Evolutionary conservation across 2,797 vertebrate genomes (phyloP).

Genomic region (Phaenicophaeus curvirostris): DNA sequence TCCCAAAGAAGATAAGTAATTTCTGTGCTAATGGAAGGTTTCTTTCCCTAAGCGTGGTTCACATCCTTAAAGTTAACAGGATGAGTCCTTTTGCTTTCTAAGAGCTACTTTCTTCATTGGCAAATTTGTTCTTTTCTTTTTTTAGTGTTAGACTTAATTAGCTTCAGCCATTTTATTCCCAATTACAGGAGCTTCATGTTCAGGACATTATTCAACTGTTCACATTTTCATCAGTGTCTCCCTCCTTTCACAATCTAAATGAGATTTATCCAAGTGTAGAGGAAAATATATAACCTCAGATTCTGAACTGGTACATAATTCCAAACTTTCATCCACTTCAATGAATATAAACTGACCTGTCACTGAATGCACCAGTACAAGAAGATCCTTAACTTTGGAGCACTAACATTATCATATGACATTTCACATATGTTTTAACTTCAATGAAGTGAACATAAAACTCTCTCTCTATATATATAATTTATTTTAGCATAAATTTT

Average conservation of each 20-base stretch:
- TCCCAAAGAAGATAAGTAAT: neutral
- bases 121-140: neutral
- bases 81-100: neutral
- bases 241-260: neutral
- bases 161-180: neutral
- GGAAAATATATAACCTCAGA: neutral
- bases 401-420: rapidly evolving
- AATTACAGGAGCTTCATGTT: neutral
- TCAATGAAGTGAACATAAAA: neutral
- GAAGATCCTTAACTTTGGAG: neutral
- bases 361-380: neutral
- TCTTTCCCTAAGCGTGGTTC: neutral
- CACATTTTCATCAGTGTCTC: neutral
- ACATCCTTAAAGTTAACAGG: neutral
- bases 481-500: neutral
- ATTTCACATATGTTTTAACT: neutral
- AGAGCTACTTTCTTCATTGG: neutral
- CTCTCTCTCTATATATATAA: neutral
- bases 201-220: neutral
- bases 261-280: neutral
- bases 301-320: neutral
- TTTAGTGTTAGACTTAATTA: neutral
- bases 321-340: neutral
- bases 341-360: neutral
- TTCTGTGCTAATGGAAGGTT: neutral